phyloP scores from a whole-genome alignment of 2,888 invertebrate genomes.

The Scaeva pyrastri region DNA sequence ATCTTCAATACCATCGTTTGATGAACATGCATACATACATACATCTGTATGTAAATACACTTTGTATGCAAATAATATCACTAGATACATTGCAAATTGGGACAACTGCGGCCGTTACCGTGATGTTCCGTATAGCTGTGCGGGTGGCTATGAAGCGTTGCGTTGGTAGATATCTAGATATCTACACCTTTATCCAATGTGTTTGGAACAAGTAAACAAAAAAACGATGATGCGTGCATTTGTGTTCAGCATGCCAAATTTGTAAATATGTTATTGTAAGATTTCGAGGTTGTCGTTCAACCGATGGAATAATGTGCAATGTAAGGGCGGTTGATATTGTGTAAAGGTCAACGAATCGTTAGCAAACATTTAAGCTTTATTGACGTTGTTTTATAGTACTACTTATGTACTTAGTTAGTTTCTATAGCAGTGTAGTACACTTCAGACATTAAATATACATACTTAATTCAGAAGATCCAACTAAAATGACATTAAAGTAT shows the following conservation, averaged over 20 bases:
- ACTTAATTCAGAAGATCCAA: no score
- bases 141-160: conserved; percentile 40
- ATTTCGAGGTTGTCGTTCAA: conserved; percentile 27
- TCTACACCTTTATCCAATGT: no score
- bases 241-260: no score
- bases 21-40: no score
- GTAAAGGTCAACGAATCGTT: conserved; percentile 24
- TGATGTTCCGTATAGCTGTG: conserved; percentile 51
- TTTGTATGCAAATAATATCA: conserved; percentile 58
- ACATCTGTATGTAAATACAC: no score
- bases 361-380: no score
- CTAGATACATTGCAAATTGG: conserved; percentile 61
- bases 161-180: conserved; percentile 5
- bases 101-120: conserved; percentile 34
- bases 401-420: background rate
- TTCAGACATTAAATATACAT: no score
- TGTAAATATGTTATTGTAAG: no score
- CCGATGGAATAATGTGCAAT: background rate
- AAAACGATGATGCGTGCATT: conserved; percentile 36
- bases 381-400: no score
- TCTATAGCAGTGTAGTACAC: no score
- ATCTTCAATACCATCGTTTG: conserved; percentile 61
- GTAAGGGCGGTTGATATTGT: conserved; percentile 19
- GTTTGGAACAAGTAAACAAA: conserved; percentile 13
- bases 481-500: no score